Evolutionary conservation across 2,113 vertebrate species (phyloP).

Genomic region (Ailurus styani): DNA sequence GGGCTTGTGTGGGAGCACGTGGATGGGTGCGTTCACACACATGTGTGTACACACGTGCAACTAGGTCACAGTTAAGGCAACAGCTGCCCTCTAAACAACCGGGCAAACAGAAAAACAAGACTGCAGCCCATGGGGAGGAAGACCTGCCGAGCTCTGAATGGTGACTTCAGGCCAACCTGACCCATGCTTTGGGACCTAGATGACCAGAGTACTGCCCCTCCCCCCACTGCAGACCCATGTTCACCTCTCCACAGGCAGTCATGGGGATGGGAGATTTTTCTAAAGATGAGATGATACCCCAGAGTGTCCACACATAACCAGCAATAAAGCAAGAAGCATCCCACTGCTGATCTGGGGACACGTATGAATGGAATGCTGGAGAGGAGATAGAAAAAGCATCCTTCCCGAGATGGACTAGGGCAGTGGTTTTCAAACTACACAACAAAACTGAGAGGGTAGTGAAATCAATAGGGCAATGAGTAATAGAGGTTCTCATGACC

Average conservation of each 20-base stretch:
- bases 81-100: background rate
- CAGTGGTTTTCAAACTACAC: background rate
- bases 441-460: background rate
- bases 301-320: background rate
- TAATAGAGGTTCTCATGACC: background rate
- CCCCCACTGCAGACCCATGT: background rate
- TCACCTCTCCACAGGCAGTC: background rate
- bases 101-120: background rate
- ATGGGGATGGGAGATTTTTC: background rate
- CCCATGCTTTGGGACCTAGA: background rate
- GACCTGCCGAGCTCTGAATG: background rate
- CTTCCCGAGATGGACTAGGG: background rate
- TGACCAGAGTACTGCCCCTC: background rate
- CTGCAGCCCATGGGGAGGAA: background rate
- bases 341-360: background rate
- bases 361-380: background rate
- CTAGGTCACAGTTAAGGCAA: background rate
- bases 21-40: background rate
- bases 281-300: background rate
- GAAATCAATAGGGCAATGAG: background rate
- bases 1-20: no score
- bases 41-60: accelerated
- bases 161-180: background rate
- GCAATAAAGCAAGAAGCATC: no score
- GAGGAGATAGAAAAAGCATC: background rate